Base-by-base conservation (phyloP, 1,140 invertebrate species). In the Mamestra configurata region DNA sequence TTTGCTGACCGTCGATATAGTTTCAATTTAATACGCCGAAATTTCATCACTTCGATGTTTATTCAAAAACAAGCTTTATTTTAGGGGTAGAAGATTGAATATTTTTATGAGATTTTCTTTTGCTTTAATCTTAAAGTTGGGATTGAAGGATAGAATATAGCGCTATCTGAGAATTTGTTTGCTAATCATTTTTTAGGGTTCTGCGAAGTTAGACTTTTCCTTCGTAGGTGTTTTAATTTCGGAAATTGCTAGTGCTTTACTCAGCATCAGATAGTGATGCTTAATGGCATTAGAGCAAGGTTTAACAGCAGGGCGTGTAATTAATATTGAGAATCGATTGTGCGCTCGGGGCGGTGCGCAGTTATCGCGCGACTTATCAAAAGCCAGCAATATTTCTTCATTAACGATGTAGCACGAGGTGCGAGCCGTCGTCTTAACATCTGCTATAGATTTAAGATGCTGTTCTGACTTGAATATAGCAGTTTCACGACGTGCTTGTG, bases 1-100 rank as follows among this genome's bases (percentile, higher is more conserved):
- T 94, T 94, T 93, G 92, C 92, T 93, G 93, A 94, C 92, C 90
- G 91, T 81, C 91, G 93, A 93, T 93, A 93, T 91, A 93, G 91
- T 93, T 94, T 93, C 92, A 94, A 94, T 94, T 94, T 95, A 94
- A 93, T 91, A 89, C 87, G 86, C 79, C 86, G 88, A 92, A 93
- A 91, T 95, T 92, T 94, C 89, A 92, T 93, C 91, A 90, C 82
- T 87, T 27, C 66, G 37, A 40, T 80, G 77, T 79, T 82, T 82
- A 80, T 49, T 80, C 68, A 40, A 86, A 84, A 88, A 88, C 73
- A 68, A 64, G 49, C 77, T 84, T 87, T 89, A 87, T 84, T 43
- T 71, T 70, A 40, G 64, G 46, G 40, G 24, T 59, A 78, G 43
- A 86, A 75, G 71, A 76, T 66, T 27, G 24, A 76, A 77, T 73